A percentile compares a stretch with the other conserved stretches of the same genome.
These are phyloP conservation scores for Sisyra nigra DNA, from an alignment of 2,888 invertebrate species.

Conservation along the genomic window DNA sequence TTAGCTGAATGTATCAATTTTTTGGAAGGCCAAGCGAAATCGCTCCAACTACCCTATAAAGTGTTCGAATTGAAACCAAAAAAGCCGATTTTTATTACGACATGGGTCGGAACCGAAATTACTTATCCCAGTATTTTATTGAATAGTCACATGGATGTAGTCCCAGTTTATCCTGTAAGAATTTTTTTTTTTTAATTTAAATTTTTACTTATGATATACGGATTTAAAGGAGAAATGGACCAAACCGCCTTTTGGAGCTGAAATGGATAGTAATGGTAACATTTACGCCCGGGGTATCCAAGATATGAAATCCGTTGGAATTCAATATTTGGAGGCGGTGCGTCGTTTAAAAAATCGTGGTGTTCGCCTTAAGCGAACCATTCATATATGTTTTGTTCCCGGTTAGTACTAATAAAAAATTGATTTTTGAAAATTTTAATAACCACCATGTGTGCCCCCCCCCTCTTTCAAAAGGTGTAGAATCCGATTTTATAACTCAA, in stretches of 20 bases:
- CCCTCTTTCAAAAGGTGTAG: too few species aligned
- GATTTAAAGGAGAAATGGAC: conserved; percentile 72
- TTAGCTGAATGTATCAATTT: conserved; percentile 61
- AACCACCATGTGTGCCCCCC: too few species aligned
- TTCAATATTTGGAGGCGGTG: conserved; percentile 63
- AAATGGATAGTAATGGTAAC: conserved; percentile 57
- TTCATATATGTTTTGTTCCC: conserved; percentile 59
- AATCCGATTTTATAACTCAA: too few species aligned
- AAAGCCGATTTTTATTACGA: conserved; percentile 70
- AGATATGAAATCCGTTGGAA: conserved; percentile 74
- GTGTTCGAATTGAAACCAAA: conserved; percentile 41
- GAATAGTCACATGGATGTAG: conserved; percentile 95
- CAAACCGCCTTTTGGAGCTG: conserved; percentile 73
- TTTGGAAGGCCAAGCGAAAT: conserved; percentile 52
- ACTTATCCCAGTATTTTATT: conserved; percentile 56
- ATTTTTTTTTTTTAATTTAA: background rate
- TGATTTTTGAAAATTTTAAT: background rate
- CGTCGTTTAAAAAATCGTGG: conserved; percentile 42
- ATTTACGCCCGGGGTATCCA: conserved; percentile 59
- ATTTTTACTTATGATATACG: background rate
- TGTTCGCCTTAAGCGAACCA: conserved; percentile 39
- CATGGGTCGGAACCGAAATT: conserved; percentile 65
- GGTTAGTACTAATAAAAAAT: conserved; percentile 27
- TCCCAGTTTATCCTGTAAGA: conserved; percentile 78
- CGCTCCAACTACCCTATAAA: conserved; percentile 46